Evolutionary conservation across 2,888 invertebrate genomes (phyloP).

Genomic region (Autographa pulchrina): DNA sequence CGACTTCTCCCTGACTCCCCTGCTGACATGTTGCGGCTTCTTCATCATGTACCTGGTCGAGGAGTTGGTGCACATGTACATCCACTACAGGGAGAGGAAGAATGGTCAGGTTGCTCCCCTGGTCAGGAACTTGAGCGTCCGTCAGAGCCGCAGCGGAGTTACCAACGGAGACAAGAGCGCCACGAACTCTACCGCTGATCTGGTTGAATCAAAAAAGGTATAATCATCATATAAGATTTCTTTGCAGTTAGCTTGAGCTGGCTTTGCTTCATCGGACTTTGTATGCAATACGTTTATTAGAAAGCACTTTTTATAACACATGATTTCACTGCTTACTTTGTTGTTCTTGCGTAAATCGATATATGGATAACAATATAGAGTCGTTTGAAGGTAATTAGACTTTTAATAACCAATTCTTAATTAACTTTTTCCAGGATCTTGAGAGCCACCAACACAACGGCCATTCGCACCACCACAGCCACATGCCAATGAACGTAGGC

Average conservation of each 20-base stretch:
- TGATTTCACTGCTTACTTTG: no score
- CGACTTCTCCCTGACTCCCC: constrained; percentile 91
- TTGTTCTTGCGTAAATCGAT: neutral
- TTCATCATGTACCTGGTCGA: constrained; percentile 95
- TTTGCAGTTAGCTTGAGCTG: no score
- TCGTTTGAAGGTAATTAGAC: no score
- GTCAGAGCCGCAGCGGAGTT: constrained; percentile 73
- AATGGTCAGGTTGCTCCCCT: constrained; percentile 73
- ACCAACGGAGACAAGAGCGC: constrained; percentile 73
- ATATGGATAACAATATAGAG: no score
- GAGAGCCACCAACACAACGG: constrained; percentile 67
- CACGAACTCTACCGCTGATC: constrained; percentile 83
- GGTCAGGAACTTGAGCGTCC: constrained; percentile 83
- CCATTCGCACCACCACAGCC: constrained; percentile 81
- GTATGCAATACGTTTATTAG: neutral
- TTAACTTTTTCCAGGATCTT: constrained; percentile 69
- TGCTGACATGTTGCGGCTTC: constrained; percentile 93
- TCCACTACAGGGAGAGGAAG: constrained; percentile 87
- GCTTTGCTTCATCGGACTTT: no score
- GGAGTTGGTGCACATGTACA: constrained; percentile 92
- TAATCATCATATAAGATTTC: no score
- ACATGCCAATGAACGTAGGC: constrained; percentile 79
- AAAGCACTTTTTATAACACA: neutral
- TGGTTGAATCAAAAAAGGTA: constrained; percentile 74
- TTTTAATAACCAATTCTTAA: neutral